These are phyloP conservation scores for Drosophila anomalipes DNA, from an alignment of 2,888 invertebrate genomes.

Conservation along the genomic window DNA sequence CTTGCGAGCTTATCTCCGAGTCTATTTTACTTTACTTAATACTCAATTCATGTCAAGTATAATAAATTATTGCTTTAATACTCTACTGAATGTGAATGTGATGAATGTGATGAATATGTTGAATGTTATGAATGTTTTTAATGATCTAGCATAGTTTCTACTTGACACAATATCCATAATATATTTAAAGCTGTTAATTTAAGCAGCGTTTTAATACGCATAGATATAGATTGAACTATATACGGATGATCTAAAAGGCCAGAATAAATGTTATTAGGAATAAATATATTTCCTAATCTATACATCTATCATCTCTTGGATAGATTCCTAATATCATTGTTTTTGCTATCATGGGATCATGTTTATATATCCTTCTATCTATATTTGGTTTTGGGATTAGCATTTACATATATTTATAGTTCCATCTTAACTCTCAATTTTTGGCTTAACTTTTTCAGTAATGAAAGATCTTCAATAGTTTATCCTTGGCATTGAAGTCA, in stretches of 20 bases:
- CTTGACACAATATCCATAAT: neutral
- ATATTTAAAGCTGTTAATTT: neutral
- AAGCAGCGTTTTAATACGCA: neutral
- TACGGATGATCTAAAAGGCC: neutral
- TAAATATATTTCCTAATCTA: neutral
- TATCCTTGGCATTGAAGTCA: no score
- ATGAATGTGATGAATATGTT: neutral
- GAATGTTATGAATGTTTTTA: neutral
- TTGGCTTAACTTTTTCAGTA: no score
- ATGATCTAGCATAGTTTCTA: neutral
- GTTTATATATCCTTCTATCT: no score
- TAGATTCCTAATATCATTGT: no score
- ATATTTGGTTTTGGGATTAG: no score
- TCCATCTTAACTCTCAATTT: no score
- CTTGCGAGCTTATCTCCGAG: neutral
- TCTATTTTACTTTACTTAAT: neutral
- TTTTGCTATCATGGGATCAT: no score
- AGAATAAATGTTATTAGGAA: no score
- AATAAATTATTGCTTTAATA: neutral
- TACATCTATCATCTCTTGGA: neutral
- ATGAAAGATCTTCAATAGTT: no score
- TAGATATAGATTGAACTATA: neutral
- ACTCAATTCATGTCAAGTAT: neutral
- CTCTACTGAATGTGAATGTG: neutral
- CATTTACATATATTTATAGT: no score